These are phyloP conservation scores for Syngnathus rostellatus DNA, from an alignment of 2,797 vertebrate genomes.

Conservation along the genomic window DNA sequence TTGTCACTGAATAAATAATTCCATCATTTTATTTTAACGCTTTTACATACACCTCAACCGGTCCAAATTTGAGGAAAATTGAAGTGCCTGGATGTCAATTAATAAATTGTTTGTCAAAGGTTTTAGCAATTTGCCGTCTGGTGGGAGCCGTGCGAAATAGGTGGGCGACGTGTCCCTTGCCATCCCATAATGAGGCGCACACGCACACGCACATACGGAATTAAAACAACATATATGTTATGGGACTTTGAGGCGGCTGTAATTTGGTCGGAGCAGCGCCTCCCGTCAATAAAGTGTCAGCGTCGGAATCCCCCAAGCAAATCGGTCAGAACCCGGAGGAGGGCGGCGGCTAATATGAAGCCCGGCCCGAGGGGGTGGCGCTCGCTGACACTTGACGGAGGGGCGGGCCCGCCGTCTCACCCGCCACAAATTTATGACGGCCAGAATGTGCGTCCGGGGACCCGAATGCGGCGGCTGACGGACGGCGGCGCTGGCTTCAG, in stretches of 20 bases:
- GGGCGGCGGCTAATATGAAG: background rate
- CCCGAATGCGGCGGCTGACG: conserved; percentile 52
- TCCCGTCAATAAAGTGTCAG: conserved; percentile 22
- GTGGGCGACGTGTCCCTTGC: background rate
- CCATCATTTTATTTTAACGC: no score
- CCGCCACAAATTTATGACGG: conserved; percentile 48
- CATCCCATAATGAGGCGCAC: background rate
- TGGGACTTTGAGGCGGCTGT: conserved; percentile 1
- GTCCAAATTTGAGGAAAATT: no score
- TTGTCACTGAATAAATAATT: no score
- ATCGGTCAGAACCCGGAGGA: background rate
- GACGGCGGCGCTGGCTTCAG: conserved; percentile 52
- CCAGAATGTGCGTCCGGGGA: conserved; percentile 55
- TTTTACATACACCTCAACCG: no score
- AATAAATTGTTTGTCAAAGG: background rate
- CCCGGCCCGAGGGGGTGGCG: background rate
- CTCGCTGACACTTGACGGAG: conserved; percentile 43
- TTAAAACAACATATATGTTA: conserved; percentile 3
- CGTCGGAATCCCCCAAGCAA: conserved; percentile 5
- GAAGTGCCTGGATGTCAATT: no score
- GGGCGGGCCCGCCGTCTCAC: conserved; percentile 42
- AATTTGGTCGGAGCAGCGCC: conserved; percentile 15
- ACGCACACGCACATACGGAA: conserved; percentile 2
- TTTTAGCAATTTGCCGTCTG: background rate
- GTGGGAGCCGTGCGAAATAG: conserved; percentile 3